Evolutionary conservation across 2,888 invertebrate genomes (phyloP).

Genomic region (Erebia epiphron): DNA sequence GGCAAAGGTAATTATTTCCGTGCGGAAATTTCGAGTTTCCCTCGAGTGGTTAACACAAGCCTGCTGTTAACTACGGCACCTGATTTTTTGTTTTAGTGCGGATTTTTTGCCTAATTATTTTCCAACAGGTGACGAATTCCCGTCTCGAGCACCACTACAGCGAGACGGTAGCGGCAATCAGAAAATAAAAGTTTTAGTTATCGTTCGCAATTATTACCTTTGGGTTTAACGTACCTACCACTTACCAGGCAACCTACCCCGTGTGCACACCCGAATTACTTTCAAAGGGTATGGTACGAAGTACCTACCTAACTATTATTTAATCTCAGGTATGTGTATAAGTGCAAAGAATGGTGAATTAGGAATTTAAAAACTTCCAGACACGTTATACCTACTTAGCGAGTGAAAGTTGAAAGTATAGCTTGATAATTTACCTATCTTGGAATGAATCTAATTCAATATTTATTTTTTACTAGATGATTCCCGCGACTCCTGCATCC

Average conservation of each 20-base stretch:
- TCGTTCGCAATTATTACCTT: constrained; percentile 74
- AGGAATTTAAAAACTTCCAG: too few relatives aligned
- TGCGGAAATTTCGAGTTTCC: constrained; percentile 56
- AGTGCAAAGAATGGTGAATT: not conserved
- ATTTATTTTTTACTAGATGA: too few relatives aligned
- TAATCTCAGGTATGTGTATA: not conserved
- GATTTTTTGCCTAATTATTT: constrained; percentile 83
- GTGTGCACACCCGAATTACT: constrained; percentile 29
- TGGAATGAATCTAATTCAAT: too few relatives aligned
- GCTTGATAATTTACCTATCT: too few relatives aligned
- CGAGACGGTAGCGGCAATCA: constrained; percentile 66
- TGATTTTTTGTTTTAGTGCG: constrained; percentile 76
- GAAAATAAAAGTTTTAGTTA: constrained; percentile 65
- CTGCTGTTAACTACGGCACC: constrained; percentile 69
- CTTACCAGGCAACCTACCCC: constrained; percentile 37
- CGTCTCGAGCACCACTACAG: constrained; percentile 76
- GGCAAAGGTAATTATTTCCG: constrained; percentile 47
- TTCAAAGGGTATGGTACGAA: constrained; percentile 14
- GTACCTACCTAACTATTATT: too few relatives aligned
- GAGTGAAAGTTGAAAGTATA: too few relatives aligned
- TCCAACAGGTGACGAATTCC: constrained; percentile 82
- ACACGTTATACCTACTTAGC: too few relatives aligned
- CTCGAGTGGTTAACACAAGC: constrained; percentile 71
- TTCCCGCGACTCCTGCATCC: too few relatives aligned
- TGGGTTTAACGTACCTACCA: constrained; percentile 62